Evolutionary conservation across 2,113 vertebrate species (phyloP), one percentile per base, ranked within the genome.

Genomic region (Hippocampus barbouri): DNA sequence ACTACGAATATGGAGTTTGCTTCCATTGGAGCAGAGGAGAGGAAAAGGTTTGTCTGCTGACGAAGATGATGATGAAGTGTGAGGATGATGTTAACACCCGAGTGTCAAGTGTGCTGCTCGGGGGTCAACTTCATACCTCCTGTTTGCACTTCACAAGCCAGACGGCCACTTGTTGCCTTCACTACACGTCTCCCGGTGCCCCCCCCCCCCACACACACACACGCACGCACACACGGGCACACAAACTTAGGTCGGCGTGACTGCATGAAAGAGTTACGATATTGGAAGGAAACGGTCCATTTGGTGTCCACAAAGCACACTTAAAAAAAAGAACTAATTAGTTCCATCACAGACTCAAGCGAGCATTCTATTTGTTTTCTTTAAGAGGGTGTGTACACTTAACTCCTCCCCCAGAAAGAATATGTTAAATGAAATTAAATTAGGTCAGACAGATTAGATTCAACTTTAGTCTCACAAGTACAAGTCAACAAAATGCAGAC

Each of bases 21-120:
- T 25, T 16, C 43, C 64, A 68, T 67, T 72, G 59, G 56, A 54
- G 54, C 30, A 34, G 7, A 38, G n/a, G 41, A 40, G 43, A 56
- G 68, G 70, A 5, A 11, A 12, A 30, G 53, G 63, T 66, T 3
- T 59, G 49, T 27, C 8, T 25, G 70, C 25, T 38, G 63, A 12
- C 25, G 72, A 61, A 60, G 25, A 23, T 25, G 23, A 25, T 41
- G 71, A 49, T n/a, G 72, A 66, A 47, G 87, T 82, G 83, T 71
- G 71, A 72, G 57, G 74, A 49, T 78, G 73, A 74, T 63, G 8
- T 41, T 88, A 25, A 53, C 84, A 79, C 81, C 71, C 21, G 57
- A 14, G 84, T 86, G 87, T 80, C 16, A 90, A 88, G 88, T 85
- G 90, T 87, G 89, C 76, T 16, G 69, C 73, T 10, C 8, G 34